A percentile compares a stretch with the other conserved stretches of the same genome.
These are phyloP conservation scores for Alethe castanea DNA, from an alignment of 2,113 vertebrate genomes.

Conservation along the genomic window DNA sequence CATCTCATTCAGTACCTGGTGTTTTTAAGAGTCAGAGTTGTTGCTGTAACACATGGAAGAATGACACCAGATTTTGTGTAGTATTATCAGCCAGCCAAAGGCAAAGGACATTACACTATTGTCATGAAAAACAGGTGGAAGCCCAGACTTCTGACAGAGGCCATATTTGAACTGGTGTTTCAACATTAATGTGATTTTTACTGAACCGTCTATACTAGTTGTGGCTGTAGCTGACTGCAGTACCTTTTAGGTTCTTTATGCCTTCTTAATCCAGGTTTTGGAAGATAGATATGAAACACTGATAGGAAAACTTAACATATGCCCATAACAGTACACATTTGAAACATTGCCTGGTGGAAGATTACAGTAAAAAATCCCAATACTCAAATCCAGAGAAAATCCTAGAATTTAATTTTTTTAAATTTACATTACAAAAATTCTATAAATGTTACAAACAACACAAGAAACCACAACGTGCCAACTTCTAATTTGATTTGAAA, in stretches of 20 bases:
- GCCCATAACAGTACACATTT: background rate
- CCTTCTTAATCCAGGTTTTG: background rate
- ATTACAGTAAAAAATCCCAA: background rate
- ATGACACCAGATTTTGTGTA: background rate
- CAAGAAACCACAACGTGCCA: background rate
- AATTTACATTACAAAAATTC: background rate
- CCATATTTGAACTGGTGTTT: background rate
- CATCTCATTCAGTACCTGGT: background rate
- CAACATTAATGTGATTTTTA: background rate
- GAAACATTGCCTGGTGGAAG: background rate
- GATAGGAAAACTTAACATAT: background rate
- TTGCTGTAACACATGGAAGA: background rate
- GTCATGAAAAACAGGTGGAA: background rate
- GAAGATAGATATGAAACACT: background rate
- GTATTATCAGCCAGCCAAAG: background rate
- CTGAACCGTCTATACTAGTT: background rate
- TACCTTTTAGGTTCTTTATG: background rate
- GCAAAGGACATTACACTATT: background rate
- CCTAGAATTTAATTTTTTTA: background rate
- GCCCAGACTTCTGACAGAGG: background rate
- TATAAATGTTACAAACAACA: background rate
- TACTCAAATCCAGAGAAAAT: background rate
- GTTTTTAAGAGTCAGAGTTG: background rate
- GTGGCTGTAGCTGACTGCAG: background rate
- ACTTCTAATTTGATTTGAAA: background rate